Conservation (phyloP, 2,797 vertebrate species). For the Anas acuta region DNA sequence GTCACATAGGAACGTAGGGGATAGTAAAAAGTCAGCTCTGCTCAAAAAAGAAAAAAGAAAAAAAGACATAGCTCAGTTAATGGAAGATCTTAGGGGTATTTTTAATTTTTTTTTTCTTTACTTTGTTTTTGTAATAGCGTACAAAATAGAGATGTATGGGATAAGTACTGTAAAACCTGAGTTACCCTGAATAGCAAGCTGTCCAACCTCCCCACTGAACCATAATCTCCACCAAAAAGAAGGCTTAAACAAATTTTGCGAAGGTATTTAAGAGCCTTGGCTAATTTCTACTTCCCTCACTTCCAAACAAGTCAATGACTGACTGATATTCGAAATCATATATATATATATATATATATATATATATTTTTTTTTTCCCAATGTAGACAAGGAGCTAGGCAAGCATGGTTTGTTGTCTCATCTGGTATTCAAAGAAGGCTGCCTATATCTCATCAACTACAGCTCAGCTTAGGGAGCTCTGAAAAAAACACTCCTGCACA, state of each 20-base stretch:
- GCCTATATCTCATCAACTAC: background rate
- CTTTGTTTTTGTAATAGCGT: background rate
- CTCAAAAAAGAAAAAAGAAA: background rate
- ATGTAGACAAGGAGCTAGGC: background rate
- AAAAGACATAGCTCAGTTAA: background rate
- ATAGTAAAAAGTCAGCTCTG: background rate
- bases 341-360: too few relatives aligned
- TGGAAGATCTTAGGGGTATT: background rate
- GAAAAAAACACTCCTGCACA: background rate
- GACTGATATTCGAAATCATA: background rate
- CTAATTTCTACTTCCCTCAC: background rate
- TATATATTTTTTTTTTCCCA: background rate
- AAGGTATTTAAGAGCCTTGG: background rate
- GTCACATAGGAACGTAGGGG: accelerated
- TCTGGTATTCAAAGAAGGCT: background rate
- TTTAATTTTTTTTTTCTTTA: background rate
- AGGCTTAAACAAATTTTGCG: background rate
- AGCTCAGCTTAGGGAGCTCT: background rate
- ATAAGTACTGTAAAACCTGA: background rate
- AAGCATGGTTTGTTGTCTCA: background rate
- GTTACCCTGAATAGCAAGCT: background rate
- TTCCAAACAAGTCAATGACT: background rate
- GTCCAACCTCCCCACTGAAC: background rate
- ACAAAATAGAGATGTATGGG: background rate
- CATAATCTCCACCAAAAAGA: background rate